Conservation (phyloP, 1,140 invertebrate genomes). For the Caenorhabditis elegans region WBcel235 BX284605.5:10933501-10934000, state of each 20-base stretch:
- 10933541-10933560: background rate
- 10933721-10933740: conserved; percentile 8
- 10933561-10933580: conserved; percentile 10
- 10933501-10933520: background rate
- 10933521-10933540: background rate
- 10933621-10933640: conserved; percentile 12
- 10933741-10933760: background rate
- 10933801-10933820: conserved; percentile 1
- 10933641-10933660: conserved; percentile 17
- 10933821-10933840: background rate
- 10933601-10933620: background rate
- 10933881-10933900: background rate
- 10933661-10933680: conserved; percentile 20
- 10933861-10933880: background rate
- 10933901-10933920: background rate
- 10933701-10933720: background rate
- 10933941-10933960: background rate
- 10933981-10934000: background rate
- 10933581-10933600: background rate
- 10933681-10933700: background rate
- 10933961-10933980: background rate
- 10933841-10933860: conserved; percentile 17
- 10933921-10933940: background rate
- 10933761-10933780: background rate
- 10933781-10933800: background rate